Evolutionary conservation across 2,797 vertebrate species (phyloP), one percentile per base, ranked within the genome.

Genomic region (Rhabdomys pumilio): DNA sequence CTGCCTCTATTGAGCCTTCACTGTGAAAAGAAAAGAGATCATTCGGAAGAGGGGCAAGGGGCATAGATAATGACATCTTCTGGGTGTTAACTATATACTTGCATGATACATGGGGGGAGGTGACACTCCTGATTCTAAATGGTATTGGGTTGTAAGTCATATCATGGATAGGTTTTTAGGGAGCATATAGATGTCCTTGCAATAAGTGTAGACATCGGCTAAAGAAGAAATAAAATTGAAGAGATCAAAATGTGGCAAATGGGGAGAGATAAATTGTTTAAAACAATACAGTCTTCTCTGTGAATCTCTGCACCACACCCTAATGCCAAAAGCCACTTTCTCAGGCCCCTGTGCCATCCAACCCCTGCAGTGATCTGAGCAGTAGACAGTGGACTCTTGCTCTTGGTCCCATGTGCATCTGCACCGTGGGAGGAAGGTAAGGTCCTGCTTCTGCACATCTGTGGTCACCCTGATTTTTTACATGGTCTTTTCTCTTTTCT

Each of bases 311-410:
- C 24, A 7, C 47, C 44, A 31, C 38, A 24, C 24, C 14, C 19
- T 20, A 57, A 63, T 1, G 22, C 14, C 57, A 13, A 2, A 2
- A 34, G n/a, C 34, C 47, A 59, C n/a, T 12, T 6, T 1, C 4
- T 50, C 0, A 0, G 53, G 44, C 31, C 4, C 31, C 84, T 72
- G 84, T 17, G 20, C 34, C 31, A 19, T 53, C 20, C 31, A 19
- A 38, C 61, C 7, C 38, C 38, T 67, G 41, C 59, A 50, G 20
- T 84, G 41, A 47, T 65, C 67, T 61, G 85, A 69, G 14, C 34
- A 59, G 31, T 8, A 6, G 19, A 31, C n/a, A 3, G 0, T 0
- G 34, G 41, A 4, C n/a, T 11, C 12, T 4, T 7, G 14, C 24
- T n/a, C 15, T 1, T 31, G 26, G 50, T 24, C 41, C 44, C 15